These are phyloP conservation scores for Arctocebus calabarensis DNA, from an alignment of 2,797 vertebrate genomes.

Conservation along the genomic window DNA sequence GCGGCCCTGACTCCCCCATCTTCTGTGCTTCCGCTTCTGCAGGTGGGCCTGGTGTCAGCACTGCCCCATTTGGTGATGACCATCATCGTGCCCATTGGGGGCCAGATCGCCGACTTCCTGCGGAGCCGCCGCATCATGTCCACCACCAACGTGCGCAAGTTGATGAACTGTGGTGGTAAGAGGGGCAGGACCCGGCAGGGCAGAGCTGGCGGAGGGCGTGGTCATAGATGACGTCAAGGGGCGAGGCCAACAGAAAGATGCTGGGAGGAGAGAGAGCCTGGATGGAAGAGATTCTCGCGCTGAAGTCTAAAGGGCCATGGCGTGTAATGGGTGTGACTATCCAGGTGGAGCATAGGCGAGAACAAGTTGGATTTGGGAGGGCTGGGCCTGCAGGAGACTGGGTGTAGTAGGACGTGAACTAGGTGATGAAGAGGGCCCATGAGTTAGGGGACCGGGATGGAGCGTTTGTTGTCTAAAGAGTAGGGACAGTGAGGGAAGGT, in stretches of 20 bases:
- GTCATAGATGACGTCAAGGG: background rate
- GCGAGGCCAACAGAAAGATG: background rate
- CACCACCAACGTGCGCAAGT: constrained; percentile 95
- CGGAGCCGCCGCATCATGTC: constrained; percentile 93
- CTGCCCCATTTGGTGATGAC: constrained; percentile 97
- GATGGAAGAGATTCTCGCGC: background rate
- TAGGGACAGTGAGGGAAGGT: background rate
- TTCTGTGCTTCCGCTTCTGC: background rate
- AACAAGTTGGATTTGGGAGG: background rate
- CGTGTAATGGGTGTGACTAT: background rate
- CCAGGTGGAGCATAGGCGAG: background rate
- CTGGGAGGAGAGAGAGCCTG: accelerated
- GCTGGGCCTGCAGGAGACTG: background rate
- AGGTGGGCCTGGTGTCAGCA: constrained; percentile 95
- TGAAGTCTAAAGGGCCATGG: background rate
- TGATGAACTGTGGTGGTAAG: constrained; percentile 97
- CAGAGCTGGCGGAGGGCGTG: background rate
- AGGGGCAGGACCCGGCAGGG: background rate
- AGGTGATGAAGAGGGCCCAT: background rate
- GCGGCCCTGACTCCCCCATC: background rate
- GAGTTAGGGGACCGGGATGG: background rate
- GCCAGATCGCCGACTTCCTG: constrained; percentile 94
- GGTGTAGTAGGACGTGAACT: background rate
- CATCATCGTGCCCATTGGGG: constrained; percentile 95
- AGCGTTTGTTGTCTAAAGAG: background rate